Evolutionary conservation across 2,888 invertebrate species (phyloP), one percentile per base, ranked within the genome.

Genomic region (Tineola bisselliella): DNA sequence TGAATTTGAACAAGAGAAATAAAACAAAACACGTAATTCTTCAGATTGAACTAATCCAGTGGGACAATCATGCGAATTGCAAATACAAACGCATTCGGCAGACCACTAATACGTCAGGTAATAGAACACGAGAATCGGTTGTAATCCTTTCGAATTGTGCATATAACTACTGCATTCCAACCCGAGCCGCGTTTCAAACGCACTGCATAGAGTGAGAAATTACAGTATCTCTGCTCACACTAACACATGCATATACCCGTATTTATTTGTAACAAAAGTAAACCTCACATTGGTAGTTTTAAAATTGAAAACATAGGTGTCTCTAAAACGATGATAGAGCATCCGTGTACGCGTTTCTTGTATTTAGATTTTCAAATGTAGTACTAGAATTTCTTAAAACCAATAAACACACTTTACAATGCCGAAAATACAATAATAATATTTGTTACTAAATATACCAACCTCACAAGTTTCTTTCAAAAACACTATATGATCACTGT

Each of bases 91-190:
- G 54, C 54, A 12, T 66, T 70, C 70, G 74, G 75, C 69, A 74
- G 76, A 76, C 81, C 80, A 73, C 79, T 76, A 71, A 72, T 72
- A 71, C 73, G 72, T 70, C 73, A 72, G 81, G 79, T 82, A 82
- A 82, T 82, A 82, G 82, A 77, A 58, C 64, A 63, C 68, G 65
- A 79, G 81, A 79, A 77, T 73, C 75, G 77, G 54, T 25, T 25
- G 81, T 83, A 83, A 84, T 83, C 84, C 83, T 78, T 76, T 79
- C 76, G 77, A 82, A 81, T 79, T 75, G 79, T 77, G 79, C 79
- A 80, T 79, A 81, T 78, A 83, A 80, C 79, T 74, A 78, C 67
- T 68, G 67, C 75, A 68, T 66, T 79, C 77, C 80, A 69, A 71
- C 67, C 73, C 71, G 70, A 70, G 69, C 70, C 71, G 69, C 69